Evolutionary conservation across 2,888 invertebrate species (phyloP).

Genomic region (Amphiduros pacificus): DNA sequence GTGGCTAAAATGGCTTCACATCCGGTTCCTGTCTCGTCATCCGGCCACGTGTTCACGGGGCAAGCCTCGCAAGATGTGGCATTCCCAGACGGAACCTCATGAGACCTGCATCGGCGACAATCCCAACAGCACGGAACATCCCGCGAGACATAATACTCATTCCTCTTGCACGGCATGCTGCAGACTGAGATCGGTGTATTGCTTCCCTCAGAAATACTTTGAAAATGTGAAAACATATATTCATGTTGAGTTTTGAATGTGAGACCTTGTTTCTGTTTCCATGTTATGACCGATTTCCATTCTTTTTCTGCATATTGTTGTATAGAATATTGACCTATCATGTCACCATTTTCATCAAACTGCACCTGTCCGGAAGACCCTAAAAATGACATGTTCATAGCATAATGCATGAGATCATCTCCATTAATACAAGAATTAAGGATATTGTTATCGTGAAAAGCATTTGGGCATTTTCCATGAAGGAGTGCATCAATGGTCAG

Average conservation of each 20-base stretch:
- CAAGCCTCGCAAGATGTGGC: not conserved
- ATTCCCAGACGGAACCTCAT: not conserved
- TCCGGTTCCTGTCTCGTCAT: not conserved
- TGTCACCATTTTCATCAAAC: not conserved
- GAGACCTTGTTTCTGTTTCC: not conserved
- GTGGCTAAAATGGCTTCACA: not conserved
- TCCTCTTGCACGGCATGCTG: not conserved
- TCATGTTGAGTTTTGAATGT: too few species aligned
- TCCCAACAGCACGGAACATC: constrained; percentile 11
- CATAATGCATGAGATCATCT: too few species aligned
- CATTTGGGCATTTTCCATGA: too few species aligned
- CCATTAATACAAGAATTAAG: too few species aligned
- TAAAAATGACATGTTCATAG: too few species aligned
- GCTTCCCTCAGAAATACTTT: too few species aligned
- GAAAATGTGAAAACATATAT: too few species aligned
- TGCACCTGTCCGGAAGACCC: not conserved
- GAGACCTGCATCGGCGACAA: not conserved
- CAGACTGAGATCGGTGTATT: too few species aligned
- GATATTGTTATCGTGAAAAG: too few species aligned
- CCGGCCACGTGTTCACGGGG: constrained; percentile 1
- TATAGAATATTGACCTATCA: not conserved
- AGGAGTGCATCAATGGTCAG: too few species aligned
- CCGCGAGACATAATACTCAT: not conserved
- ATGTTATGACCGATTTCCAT: not conserved
- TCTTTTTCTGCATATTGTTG: not conserved